Percentiles rank a stretch among this genome's conserved stretches.
These are phyloP conservation scores for Rhombomys opimus DNA, from an alignment of 2,113 vertebrate genomes.

Conservation along the genomic window DNA sequence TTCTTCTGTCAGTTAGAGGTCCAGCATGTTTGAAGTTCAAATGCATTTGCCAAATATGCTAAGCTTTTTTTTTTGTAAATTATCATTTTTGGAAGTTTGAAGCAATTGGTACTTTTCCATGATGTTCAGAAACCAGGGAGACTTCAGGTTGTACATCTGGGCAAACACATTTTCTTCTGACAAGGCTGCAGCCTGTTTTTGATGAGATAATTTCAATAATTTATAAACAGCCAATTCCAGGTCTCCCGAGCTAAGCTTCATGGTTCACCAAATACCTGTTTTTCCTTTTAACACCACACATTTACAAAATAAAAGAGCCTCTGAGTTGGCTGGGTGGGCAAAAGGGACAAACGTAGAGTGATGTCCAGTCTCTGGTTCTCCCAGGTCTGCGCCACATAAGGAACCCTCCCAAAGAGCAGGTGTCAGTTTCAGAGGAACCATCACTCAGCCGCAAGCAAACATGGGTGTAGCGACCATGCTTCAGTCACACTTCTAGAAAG, in stretches of 20 bases:
- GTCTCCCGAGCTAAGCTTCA: conserved; percentile 11
- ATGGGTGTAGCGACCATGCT: accelerated
- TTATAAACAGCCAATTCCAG: conserved; percentile 24
- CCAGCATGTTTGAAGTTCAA: background rate
- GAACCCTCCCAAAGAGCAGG: background rate
- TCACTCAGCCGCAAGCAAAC: background rate
- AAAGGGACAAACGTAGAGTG: background rate
- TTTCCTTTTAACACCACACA: background rate
- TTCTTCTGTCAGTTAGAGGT: background rate
- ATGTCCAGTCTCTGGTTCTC: background rate
- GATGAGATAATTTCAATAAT: conserved; percentile 46
- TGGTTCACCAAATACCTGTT: conserved; percentile 23
- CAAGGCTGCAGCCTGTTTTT: background rate
- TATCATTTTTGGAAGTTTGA: conserved; percentile 10
- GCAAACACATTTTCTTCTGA: background rate
- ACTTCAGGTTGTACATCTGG: background rate
- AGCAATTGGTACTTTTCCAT: conserved; percentile 23
- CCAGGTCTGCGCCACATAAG: accelerated
- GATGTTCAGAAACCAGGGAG: conserved; percentile 21
- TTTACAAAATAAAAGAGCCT: background rate
- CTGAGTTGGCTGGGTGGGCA: background rate
- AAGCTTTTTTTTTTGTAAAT: conserved; percentile 53
- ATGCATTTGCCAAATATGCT: conserved; percentile 47
- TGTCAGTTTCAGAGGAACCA: background rate
- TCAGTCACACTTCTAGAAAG: background rate